Conservation (phyloP, 1,140 invertebrate species). For the Drosophila bocki region DNA sequence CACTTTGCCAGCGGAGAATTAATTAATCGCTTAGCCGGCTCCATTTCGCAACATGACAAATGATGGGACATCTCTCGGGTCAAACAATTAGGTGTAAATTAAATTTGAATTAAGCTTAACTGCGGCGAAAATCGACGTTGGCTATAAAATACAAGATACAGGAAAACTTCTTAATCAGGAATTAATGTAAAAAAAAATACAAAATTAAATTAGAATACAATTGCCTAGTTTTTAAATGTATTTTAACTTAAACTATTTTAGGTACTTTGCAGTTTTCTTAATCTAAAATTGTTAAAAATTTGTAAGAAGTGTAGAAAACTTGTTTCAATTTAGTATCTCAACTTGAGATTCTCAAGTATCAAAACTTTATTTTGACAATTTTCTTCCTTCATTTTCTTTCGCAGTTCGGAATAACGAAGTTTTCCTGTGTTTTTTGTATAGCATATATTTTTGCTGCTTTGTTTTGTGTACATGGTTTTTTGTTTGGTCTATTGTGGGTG, state of each 20-base stretch:
- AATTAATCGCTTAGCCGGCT: slow-evolving; percentile 37
- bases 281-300: too few species aligned
- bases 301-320: background rate
- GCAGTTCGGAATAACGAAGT: slow-evolving; percentile 6
- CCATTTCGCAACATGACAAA: slow-evolving; percentile 48
- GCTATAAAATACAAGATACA: slow-evolving; percentile 1
- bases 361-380: background rate
- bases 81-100: slow-evolving; percentile 70
- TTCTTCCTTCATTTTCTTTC: background rate
- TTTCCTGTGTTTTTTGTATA: slow-evolving; percentile 12
- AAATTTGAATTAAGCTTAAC: slow-evolving; percentile 62
- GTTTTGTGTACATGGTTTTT: slow-evolving; percentile 15
- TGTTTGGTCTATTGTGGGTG: slow-evolving; percentile 46
- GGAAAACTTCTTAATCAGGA: background rate
- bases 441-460: slow-evolving; percentile 15
- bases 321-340: background rate
- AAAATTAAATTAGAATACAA: too few species aligned
- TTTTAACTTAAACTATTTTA: too few species aligned
- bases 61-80: slow-evolving; percentile 27
- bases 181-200: too few species aligned
- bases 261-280: too few species aligned
- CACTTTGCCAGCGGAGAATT: slow-evolving; percentile 28
- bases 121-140: slow-evolving; percentile 39
- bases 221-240: too few species aligned
- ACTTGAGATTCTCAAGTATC: background rate